A percentile compares a stretch with the other conserved stretches of the same genome.
phyloP scores from a whole-genome alignment of 2,113 vertebrate genomes.

The Ictalurus furcatus region DNA sequence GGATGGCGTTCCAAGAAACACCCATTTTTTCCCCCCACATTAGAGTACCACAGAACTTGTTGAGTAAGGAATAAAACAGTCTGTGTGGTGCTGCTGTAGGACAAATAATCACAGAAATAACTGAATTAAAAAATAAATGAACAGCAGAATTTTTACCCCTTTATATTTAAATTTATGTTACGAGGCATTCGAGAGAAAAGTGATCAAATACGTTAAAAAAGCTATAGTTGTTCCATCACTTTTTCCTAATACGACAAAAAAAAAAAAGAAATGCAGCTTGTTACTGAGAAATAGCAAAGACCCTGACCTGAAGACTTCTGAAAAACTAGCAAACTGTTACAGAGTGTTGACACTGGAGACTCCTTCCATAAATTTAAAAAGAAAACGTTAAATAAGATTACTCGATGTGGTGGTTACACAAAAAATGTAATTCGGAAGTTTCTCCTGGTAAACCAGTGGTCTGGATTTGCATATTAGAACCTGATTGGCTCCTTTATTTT shows the following conservation, averaged over 20 bases:
- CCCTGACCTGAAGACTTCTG: no score
- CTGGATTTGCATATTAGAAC: not conserved
- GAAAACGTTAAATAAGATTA: not conserved
- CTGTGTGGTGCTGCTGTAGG: not conserved
- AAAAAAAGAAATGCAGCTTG: not conserved
- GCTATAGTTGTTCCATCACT: not conserved
- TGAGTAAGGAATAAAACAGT: not conserved
- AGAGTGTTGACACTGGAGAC: not conserved
- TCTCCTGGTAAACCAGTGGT: not conserved
- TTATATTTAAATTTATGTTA: not conserved
- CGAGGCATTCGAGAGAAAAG: not conserved
- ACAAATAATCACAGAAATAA: not conserved
- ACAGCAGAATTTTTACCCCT: no score
- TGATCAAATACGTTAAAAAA: no score
- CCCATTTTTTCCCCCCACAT: no score
- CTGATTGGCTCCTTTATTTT: not conserved
- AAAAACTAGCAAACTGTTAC: no score
- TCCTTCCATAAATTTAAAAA: not conserved
- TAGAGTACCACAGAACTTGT: not conserved
- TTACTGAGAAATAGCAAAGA: not conserved
- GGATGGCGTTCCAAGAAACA: not conserved
- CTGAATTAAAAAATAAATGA: not conserved
- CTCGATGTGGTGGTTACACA: not conserved
- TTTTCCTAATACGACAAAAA: no score
- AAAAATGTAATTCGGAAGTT: not conserved